Evolutionary conservation across 2,797 vertebrate species (phyloP).

Genomic region (Sciurus carolinensis): DNA sequence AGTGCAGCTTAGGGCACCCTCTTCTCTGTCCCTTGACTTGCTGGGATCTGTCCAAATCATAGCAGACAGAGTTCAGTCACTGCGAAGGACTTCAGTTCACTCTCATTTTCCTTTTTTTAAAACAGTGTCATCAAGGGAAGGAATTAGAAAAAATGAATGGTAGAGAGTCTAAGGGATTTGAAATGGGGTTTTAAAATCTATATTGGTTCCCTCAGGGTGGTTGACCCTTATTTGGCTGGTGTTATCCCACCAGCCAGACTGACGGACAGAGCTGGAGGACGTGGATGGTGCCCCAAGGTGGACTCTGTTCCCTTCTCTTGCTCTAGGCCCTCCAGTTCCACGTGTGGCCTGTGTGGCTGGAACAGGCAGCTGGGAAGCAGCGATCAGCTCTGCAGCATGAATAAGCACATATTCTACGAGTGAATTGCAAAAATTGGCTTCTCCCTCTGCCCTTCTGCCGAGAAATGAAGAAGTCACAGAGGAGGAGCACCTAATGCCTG

Average conservation of each 20-base stretch:
- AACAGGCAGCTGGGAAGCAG: neutral
- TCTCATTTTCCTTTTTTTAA: constrained; percentile 12
- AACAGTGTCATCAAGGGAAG: constrained; percentile 82
- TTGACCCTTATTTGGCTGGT: constrained; percentile 79
- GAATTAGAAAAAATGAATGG: constrained; percentile 73
- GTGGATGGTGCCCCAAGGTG: constrained; percentile 36
- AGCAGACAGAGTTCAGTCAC: constrained; percentile 10
- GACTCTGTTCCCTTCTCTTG: constrained; percentile 28
- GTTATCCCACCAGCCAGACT: constrained; percentile 70
- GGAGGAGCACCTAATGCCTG: neutral
- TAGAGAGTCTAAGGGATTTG: constrained; percentile 69
- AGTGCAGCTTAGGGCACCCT: neutral
- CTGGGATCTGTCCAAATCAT: neutral
- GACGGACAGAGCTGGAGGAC: neutral
- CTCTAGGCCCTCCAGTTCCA: neutral
- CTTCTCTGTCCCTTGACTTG: neutral
- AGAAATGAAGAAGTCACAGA: neutral
- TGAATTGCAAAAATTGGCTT: neutral
- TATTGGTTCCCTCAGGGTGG: constrained; percentile 67
- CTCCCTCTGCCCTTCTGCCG: neutral
- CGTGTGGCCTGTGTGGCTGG: neutral
- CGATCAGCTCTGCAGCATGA: neutral
- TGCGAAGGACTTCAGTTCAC: constrained; percentile 68
- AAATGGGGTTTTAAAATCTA: constrained; percentile 63
- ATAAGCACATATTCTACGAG: neutral